phyloP scores from a whole-genome alignment of 2,113 vertebrate species.

The Fulmarus glacialis region DNA sequence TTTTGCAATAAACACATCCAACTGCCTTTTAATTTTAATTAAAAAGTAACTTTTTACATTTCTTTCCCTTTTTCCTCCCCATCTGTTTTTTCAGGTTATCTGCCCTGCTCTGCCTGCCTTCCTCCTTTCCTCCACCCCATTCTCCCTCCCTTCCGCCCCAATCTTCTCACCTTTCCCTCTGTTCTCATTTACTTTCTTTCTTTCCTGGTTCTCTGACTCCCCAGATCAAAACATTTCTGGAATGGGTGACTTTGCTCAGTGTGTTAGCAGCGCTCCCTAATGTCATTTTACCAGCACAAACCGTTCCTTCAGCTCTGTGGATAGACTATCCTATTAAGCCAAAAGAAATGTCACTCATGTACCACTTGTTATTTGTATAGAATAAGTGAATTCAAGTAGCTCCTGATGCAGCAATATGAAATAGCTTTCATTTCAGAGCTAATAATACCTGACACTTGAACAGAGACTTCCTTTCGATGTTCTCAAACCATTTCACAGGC shows the following conservation, averaged over 20 bases:
- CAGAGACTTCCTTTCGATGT: slow-evolving; percentile 4
- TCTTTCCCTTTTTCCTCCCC: background rate
- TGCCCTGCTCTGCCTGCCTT: background rate
- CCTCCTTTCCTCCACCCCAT: background rate
- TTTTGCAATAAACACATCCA: slow-evolving; percentile 9
- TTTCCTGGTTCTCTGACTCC: background rate
- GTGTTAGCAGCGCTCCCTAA: background rate
- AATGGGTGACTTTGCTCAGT: background rate
- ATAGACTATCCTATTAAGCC: background rate
- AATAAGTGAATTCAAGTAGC: background rate
- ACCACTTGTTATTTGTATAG: background rate
- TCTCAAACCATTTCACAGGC: slow-evolving; percentile 19
- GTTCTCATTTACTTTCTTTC: background rate
- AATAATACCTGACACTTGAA: slow-evolving; percentile 34
- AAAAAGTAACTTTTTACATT: background rate
- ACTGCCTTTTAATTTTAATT: background rate
- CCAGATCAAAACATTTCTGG: background rate
- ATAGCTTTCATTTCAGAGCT: slow-evolving; percentile 4
- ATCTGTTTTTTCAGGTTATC: background rate
- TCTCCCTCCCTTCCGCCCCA: background rate
- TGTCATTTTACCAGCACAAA: background rate
- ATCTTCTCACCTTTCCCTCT: background rate
- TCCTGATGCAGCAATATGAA: slow-evolving; percentile 33
- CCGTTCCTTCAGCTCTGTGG: background rate
- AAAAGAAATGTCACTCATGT: slow-evolving; percentile 3